These are phyloP conservation scores for Cyanistes caeruleus DNA, from an alignment of 2,113 vertebrate species.

Conservation along the genomic window DNA sequence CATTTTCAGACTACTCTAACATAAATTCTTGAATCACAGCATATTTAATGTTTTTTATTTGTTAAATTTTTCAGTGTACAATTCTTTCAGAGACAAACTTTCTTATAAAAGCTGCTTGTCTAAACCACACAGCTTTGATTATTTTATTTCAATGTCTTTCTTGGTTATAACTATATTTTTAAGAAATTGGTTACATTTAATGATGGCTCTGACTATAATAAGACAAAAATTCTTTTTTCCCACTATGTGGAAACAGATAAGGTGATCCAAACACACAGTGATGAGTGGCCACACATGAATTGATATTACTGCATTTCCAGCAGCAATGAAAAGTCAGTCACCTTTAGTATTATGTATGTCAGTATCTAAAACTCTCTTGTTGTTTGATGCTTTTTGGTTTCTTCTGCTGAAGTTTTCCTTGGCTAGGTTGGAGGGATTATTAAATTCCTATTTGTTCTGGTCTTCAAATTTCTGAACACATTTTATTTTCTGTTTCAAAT, in stretches of 20 bases:
- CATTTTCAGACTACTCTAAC: not conserved
- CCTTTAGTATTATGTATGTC: not conserved
- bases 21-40: not conserved
- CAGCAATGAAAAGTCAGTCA: not conserved
- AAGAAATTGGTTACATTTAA: not conserved
- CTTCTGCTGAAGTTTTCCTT: not conserved
- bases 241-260: not conserved
- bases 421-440: not conserved
- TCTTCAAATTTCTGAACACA: not conserved
- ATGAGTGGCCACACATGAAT: not conserved
- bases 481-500: constrained; percentile 21
- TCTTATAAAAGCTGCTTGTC: not conserved
- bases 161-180: not conserved
- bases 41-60: not conserved
- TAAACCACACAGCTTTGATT: not conserved
- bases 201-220: not conserved
- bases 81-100: not conserved
- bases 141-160: not conserved
- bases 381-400: not conserved
- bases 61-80: not conserved
- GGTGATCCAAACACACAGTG: not conserved
- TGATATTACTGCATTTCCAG: not conserved
- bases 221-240: not conserved
- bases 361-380: not conserved
- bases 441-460: not conserved